A percentile compares a stretch with the other conserved stretches of the same genome.
phyloP scores from a whole-genome alignment of 2,888 invertebrate genomes.

The Azorinus chamasolen region DNA sequence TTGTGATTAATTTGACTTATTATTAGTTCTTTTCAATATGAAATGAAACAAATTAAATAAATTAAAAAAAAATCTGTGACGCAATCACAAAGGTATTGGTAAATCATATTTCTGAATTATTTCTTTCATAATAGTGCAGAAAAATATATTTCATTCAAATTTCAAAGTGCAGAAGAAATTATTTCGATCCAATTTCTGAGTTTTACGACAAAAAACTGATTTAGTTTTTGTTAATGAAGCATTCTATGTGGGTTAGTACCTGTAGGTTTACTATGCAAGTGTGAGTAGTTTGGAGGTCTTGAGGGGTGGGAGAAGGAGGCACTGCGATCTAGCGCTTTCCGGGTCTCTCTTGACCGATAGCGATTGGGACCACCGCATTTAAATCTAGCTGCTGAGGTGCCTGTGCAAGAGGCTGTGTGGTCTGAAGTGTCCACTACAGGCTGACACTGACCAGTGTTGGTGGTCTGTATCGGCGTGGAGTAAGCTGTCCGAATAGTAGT shows the following conservation, averaged over 20 bases:
- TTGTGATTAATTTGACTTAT: too few species aligned
- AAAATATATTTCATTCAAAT: too few species aligned
- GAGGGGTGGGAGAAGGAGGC: slow-evolving; percentile 58
- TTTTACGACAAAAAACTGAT: neutral
- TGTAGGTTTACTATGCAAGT: slow-evolving; percentile 18
- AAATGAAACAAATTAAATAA: too few species aligned
- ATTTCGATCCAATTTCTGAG: too few species aligned
- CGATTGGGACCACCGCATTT: slow-evolving; percentile 8
- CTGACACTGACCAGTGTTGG: slow-evolving; percentile 30
- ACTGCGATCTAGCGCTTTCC: slow-evolving; percentile 56
- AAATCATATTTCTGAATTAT: too few species aligned
- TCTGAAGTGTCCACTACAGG: slow-evolving; percentile 11
- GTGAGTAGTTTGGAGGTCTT: slow-evolving; percentile 21
- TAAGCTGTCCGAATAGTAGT: slow-evolving; percentile 45
- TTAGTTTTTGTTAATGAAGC: neutral
- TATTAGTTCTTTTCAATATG: too few species aligned
- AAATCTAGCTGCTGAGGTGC: slow-evolving; percentile 48
- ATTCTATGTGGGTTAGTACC: slow-evolving; percentile 37
- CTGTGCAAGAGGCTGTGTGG: neutral
- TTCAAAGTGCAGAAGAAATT: too few species aligned
- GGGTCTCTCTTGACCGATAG: slow-evolving; percentile 23
- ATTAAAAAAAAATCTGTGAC: too few species aligned
- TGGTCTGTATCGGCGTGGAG: slow-evolving; percentile 24
- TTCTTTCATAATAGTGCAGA: too few species aligned
- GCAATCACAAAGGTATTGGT: too few species aligned